A percentile compares a stretch with the other conserved stretches of the same genome.
Evolutionary conservation across 2,113 vertebrate species (phyloP).

Genomic region (Scatophagus argus): DNA sequence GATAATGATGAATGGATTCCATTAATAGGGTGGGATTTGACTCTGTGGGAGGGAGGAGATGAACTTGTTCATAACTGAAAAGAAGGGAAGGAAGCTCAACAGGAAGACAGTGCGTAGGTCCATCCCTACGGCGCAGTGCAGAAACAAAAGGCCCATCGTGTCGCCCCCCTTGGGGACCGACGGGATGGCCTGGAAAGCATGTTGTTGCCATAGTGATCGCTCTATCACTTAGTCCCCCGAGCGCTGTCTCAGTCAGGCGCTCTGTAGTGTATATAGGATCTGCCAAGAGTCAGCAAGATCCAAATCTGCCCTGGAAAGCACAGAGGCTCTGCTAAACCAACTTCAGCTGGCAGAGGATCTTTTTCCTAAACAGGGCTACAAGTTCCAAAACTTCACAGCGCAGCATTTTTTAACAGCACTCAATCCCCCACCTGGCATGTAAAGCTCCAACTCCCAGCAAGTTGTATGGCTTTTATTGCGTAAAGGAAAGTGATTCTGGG

Average conservation of each 20-base stretch:
- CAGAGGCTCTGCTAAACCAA: constrained; percentile 76
- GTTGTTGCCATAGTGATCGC: constrained; percentile 50
- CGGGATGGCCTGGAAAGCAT: constrained; percentile 28
- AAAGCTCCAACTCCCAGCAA: constrained; percentile 10
- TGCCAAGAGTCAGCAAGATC: constrained; percentile 79
- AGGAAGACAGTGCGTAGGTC: constrained; percentile 51
- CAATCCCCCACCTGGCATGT: constrained; percentile 46
- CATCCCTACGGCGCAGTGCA: constrained; percentile 30
- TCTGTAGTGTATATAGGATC: constrained; percentile 63
- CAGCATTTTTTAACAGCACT: constrained; percentile 58
- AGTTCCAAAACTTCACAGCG: constrained; percentile 55
- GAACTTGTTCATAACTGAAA: constrained; percentile 62
- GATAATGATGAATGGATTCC: constrained; percentile 52
- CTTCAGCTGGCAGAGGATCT: constrained; percentile 64
- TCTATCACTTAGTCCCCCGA: constrained; percentile 53
- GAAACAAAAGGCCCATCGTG: constrained; percentile 62
- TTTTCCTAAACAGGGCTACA: constrained; percentile 52
- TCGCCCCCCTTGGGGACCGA: constrained; percentile 27
- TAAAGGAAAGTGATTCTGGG: constrained; percentile 24
- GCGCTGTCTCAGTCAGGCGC: constrained; percentile 54
- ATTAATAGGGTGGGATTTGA: constrained; percentile 22
- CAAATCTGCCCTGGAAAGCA: constrained; percentile 72
- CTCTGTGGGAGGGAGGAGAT: constrained; percentile 42
- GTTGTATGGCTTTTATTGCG: constrained; percentile 12
- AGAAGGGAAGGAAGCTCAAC: constrained; percentile 59